Conservation (phyloP, 2,797 vertebrate species). For the Hypotaenidia philippensis region DNA sequence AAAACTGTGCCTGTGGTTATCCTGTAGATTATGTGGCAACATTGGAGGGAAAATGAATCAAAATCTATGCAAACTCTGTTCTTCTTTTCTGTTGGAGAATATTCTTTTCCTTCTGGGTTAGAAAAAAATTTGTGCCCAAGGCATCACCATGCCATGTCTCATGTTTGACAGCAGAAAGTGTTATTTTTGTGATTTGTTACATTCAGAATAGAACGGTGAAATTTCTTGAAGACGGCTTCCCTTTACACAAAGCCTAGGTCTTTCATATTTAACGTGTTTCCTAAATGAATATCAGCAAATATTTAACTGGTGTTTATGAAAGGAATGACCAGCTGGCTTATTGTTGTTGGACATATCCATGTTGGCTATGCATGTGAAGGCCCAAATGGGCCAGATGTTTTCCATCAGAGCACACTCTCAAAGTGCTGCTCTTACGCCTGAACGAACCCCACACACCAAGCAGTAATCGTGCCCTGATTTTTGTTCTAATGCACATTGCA, state of each 20-base stretch:
- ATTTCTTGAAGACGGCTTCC: not conserved
- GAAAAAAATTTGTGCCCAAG: not conserved
- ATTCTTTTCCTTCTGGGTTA: not conserved
- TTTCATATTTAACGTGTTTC: not conserved
- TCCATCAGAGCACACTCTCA: constrained; percentile 26
- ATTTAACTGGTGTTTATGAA: constrained; percentile 8
- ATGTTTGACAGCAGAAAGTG: not conserved
- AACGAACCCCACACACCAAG: constrained; percentile 3
- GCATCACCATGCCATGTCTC: not conserved
- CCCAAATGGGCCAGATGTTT: constrained; percentile 64
- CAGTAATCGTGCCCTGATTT: constrained; percentile 8
- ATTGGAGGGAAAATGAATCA: not conserved
- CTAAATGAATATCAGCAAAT: not conserved
- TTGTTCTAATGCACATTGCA: constrained; percentile 47
- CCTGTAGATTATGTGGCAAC: not conserved
- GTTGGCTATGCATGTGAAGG: not conserved
- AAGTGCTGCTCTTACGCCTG: constrained; percentile 15
- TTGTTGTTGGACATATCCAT: not conserved
- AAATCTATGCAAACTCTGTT: not conserved
- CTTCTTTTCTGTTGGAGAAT: not conserved
- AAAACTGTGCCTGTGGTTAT: not conserved
- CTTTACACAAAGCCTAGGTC: not conserved
- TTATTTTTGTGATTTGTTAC: not conserved
- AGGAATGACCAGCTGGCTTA: constrained; percentile 27
- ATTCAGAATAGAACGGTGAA: not conserved